A percentile compares a stretch with the other conserved stretches of the same genome.
These are phyloP conservation scores for Omphaloscelis lunosa DNA, from an alignment of 2,888 invertebrate species.

Conservation along the genomic window DNA sequence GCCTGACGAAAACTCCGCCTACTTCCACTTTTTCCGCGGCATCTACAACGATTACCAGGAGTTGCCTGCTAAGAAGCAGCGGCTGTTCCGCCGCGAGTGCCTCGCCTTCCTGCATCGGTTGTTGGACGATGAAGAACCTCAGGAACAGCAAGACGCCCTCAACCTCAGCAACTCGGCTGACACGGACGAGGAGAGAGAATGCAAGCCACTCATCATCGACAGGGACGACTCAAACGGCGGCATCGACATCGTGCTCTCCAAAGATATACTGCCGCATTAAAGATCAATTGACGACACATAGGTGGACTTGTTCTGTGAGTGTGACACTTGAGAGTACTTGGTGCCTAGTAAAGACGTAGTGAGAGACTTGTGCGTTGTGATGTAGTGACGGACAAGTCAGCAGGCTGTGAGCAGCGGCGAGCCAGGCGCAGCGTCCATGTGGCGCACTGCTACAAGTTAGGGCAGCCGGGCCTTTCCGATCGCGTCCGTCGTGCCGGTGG, in stretches of 20 bases:
- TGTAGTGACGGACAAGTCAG: neutral
- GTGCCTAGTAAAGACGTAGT: neutral
- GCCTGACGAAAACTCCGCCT: slow-evolving; percentile 82
- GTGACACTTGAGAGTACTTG: neutral
- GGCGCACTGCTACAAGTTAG: too few species aligned
- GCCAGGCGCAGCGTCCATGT: neutral
- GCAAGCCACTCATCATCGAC: slow-evolving; percentile 31
- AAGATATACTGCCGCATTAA: slow-evolving; percentile 35
- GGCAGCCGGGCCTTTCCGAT: neutral
- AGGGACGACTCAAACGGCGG: neutral
- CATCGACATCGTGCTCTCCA: neutral
- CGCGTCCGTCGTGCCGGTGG: too few species aligned
- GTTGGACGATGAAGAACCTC: slow-evolving; percentile 80
- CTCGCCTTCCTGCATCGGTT: slow-evolving; percentile 80
- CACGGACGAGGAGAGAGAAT: slow-evolving; percentile 51
- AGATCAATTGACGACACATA: neutral
- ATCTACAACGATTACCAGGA: slow-evolving; percentile 83
- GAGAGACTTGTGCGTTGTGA: neutral
- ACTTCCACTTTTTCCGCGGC: slow-evolving; percentile 87
- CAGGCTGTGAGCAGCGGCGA: neutral
- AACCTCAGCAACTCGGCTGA: slow-evolving; percentile 62
- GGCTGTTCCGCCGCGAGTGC: slow-evolving; percentile 82
- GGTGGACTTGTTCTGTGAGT: neutral
- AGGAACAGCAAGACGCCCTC: slow-evolving; percentile 66
- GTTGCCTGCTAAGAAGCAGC: slow-evolving; percentile 76